Evolutionary conservation across 2,888 invertebrate genomes (phyloP).

Genomic region (Phytoseiulus persimilis): DNA sequence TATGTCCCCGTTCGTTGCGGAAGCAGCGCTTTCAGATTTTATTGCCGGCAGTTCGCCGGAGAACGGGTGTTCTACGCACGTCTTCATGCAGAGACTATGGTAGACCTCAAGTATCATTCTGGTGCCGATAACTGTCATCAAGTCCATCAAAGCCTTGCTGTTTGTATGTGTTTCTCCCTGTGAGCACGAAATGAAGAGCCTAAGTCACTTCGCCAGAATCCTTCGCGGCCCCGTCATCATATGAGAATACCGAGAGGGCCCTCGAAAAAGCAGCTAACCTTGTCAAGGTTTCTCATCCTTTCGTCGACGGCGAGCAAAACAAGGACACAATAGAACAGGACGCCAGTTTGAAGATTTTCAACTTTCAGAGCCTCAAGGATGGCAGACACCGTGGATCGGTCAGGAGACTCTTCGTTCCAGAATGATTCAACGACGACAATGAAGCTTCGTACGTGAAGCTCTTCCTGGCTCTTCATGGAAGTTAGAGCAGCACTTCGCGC

Average conservation of each 20-base stretch:
- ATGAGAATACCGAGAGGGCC: no score
- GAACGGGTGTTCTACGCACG: slow-evolving; percentile 10
- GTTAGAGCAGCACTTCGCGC: background rate
- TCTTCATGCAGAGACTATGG: slow-evolving; percentile 15
- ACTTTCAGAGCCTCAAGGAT: background rate
- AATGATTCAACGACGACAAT: background rate
- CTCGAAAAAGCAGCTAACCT: background rate
- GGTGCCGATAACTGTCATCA: background rate
- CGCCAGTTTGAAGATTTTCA: background rate
- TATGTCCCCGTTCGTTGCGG: background rate
- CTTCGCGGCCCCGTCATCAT: no score
- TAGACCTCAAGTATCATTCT: slow-evolving; percentile 9
- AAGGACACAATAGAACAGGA: background rate
- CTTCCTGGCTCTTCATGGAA: background rate
- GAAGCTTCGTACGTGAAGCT: background rate
- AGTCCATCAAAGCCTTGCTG: background rate
- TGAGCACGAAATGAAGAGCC: background rate
- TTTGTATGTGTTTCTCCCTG: background rate
- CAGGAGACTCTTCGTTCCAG: background rate
- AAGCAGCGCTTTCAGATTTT: background rate
- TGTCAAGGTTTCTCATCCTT: background rate
- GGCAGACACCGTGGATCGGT: background rate
- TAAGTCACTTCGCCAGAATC: background rate
- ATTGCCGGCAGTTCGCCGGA: background rate
- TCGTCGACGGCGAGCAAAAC: background rate